Evolutionary conservation across 2,888 invertebrate species (phyloP).

Genomic region (Harmothoe impar): DNA sequence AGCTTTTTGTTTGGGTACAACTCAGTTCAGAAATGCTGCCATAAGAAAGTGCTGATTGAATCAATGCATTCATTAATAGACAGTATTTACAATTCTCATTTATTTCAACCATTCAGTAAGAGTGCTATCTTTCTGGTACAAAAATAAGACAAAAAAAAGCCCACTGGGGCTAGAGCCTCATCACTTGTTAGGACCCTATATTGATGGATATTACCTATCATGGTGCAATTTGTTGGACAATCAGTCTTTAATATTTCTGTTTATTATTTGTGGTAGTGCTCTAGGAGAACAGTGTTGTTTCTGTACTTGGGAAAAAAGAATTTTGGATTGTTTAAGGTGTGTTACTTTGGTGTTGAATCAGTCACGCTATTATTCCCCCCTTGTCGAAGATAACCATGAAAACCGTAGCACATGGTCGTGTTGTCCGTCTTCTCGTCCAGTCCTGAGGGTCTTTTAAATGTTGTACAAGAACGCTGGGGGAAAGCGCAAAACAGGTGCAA

Average conservation of each 20-base stretch:
- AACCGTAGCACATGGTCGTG: background rate
- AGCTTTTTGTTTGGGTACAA: conserved; percentile 10
- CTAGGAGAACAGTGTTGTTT: background rate
- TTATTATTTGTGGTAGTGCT: conserved; percentile 37
- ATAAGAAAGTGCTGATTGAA: conserved; percentile 6
- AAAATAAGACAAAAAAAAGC: too few relatives aligned
- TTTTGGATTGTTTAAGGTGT: background rate
- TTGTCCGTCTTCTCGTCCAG: conserved; percentile 11
- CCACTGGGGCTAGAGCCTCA: background rate
- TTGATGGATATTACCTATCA: background rate
- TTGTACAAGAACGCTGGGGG: background rate
- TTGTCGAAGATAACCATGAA: background rate
- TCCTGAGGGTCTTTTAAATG: background rate
- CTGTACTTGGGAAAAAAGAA: background rate
- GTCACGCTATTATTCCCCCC: background rate
- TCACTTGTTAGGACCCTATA: background rate
- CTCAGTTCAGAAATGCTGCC: conserved; percentile 15
- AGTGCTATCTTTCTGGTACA: background rate
- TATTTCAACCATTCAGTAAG: background rate
- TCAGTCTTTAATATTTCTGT: conserved; percentile 50
- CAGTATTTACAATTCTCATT: background rate
- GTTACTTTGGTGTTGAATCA: background rate
- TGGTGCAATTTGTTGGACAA: conserved; percentile 59
- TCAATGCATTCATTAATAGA: background rate
- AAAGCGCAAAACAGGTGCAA: background rate